phyloP scores from a whole-genome alignment of 2,888 invertebrate genomes.

The Clunio marinus region DNA sequence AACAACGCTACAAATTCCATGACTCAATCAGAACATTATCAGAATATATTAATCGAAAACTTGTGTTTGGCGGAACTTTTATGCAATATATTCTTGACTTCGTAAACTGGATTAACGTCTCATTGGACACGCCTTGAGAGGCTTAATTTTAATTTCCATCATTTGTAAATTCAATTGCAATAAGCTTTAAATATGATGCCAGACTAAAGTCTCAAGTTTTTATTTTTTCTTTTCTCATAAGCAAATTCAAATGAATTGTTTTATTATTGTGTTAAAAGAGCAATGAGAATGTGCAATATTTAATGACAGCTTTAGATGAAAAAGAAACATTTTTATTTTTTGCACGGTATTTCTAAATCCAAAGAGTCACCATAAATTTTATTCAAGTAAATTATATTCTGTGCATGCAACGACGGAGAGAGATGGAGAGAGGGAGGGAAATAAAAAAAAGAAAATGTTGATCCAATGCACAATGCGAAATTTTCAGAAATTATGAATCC shows the following conservation, averaged over 20 bases:
- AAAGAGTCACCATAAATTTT: no score
- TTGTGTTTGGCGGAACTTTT: background rate
- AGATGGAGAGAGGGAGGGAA: no score
- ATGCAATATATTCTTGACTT: background rate
- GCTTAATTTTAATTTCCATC: slow-evolving; percentile 5
- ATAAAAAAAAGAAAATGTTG: slow-evolving; percentile 6
- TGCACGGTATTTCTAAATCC: no score
- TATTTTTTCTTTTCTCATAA: slow-evolving; percentile 1
- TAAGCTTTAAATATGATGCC: background rate
- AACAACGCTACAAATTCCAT: no score
- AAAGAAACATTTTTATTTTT: background rate
- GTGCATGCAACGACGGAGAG: no score
- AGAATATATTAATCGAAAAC: slow-evolving; percentile 10
- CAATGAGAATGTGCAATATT: slow-evolving; percentile 22
- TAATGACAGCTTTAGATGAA: slow-evolving; percentile 16
- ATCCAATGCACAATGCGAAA: slow-evolving; percentile 35
- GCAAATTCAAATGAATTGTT: slow-evolving; percentile 1
- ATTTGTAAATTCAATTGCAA: background rate
- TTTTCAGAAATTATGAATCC: slow-evolving; percentile 21
- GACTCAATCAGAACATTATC: no score
- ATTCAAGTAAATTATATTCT: no score
- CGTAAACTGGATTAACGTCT: background rate
- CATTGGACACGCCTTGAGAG: background rate
- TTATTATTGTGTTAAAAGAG: slow-evolving; percentile 9
- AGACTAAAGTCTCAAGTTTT: slow-evolving; percentile 2